phyloP scores from a whole-genome alignment of 2,113 vertebrate genomes.

The Amia ocellicauda region DNA sequence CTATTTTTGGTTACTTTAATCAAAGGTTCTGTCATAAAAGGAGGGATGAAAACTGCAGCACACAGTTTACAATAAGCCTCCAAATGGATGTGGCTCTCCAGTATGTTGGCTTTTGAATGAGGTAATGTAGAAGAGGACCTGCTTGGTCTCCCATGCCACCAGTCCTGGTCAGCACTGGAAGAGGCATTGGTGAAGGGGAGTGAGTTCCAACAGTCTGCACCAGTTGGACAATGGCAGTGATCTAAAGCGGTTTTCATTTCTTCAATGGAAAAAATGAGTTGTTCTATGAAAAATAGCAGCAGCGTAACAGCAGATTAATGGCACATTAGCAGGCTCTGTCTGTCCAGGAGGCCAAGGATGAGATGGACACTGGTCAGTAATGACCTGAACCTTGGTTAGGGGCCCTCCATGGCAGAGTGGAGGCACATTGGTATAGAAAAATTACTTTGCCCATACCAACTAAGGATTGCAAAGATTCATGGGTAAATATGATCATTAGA shows the following conservation, averaged over 20 bases:
- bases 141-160: too few relatives aligned
- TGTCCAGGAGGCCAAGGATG: neutral
- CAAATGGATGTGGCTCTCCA: too few relatives aligned
- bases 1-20: too few relatives aligned
- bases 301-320: neutral
- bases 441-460: neutral
- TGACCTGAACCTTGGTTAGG: neutral
- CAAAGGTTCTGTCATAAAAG: too few relatives aligned
- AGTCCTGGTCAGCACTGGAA: too few relatives aligned
- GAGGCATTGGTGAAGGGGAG: constrained; percentile 8
- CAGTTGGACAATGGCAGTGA: constrained; percentile 24
- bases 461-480: too few relatives aligned
- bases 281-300: neutral
- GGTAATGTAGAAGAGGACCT: too few relatives aligned
- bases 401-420: neutral
- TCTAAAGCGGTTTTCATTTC: constrained; percentile 7
- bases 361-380: neutral
- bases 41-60: too few relatives aligned
- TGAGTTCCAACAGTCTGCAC: constrained; percentile 17
- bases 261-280: constrained; percentile 12
- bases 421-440: constrained; percentile 1
- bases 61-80: too few relatives aligned
- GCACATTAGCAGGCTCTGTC: neutral
- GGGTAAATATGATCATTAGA: too few relatives aligned
- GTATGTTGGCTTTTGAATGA: too few relatives aligned